Percentiles rank a stretch among this genome's conserved stretches.
phyloP scores from a whole-genome alignment of 2,113 vertebrate species.

The Tenrec ecaudatus region DNA sequence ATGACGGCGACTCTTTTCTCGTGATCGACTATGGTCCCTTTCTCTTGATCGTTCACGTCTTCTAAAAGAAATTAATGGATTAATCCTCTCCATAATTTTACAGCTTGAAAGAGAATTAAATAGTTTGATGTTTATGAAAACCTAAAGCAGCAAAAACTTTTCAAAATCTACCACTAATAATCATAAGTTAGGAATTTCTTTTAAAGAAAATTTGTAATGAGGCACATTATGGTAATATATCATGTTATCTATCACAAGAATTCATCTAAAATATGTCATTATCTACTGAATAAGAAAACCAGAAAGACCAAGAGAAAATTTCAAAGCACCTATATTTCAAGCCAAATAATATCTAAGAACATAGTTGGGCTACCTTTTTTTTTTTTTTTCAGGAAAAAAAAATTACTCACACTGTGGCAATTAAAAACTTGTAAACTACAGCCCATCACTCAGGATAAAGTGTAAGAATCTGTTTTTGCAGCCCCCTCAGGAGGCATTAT shows the following conservation, averaged over 20 bases:
- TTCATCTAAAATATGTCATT: neutral
- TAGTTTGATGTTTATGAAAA: conserved; percentile 16
- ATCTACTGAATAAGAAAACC: conserved; percentile 15
- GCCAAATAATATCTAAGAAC: too few species aligned
- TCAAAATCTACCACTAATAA: neutral
- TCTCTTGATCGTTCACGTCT: conserved; percentile 99
- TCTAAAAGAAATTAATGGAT: conserved; percentile 91
- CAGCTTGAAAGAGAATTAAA: conserved; percentile 22
- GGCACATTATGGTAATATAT: neutral
- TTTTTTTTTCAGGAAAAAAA: too few species aligned
- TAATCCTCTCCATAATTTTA: conserved; percentile 80
- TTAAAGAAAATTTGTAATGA: neutral
- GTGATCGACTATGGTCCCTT: conserved; percentile 98
- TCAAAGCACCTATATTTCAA: conserved; percentile 4
- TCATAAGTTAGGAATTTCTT: conserved; percentile 25
- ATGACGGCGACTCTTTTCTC: conserved; percentile 97
- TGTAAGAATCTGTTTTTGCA: too few species aligned
- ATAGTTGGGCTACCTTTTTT: too few species aligned
- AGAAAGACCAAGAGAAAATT: conserved; percentile 4
- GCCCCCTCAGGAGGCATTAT: too few species aligned
- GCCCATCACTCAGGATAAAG: too few species aligned
- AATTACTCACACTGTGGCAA: too few species aligned
- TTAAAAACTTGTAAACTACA: too few species aligned
- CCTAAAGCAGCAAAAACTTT: conserved; percentile 9
- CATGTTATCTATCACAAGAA: neutral